Evolutionary conservation across 2,888 invertebrate species (phyloP), one percentile per base, ranked within the genome.

Genomic region (Pachydiplax longipennis): DNA sequence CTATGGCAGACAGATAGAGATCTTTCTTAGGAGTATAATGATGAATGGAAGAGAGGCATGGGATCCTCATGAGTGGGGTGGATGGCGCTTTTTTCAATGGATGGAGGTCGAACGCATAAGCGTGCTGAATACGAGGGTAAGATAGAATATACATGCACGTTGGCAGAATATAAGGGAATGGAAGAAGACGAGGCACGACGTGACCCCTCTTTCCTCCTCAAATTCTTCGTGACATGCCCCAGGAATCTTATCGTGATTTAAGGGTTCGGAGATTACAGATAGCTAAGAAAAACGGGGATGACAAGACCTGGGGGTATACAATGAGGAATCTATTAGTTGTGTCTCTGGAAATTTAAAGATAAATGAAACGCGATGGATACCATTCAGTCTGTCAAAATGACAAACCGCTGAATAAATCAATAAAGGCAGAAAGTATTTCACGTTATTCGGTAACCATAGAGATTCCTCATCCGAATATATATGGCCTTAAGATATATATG

Each of bases 31-130:
- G 35, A 61, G 31, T 48, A 61, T 61, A 87, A 87, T 87, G 87
- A 87, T 87, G 87, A 87, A 87, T 87, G 87, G 87, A 61, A 65
- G 37, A 61, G 87, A 87, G 61, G 65, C 87, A 87, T 87, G 87
- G 87, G 37, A 87, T 87, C 87, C 53, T 87, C 61, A 37, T 53
- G 61, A 61, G 87, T 58, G n/a, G 73, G 73, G 10, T n/a, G 25
- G 73, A 53, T 53, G 53, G 53, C 18, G 53, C 53, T 18, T 53
- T 53, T 53, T 53, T 53, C 18, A 53, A 53, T 18, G 53, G 53
- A 18, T 4, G 53, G 18, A 53, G 44, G 44, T 44, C 4, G 44
- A 44, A 44, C 44, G 65, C 5, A 65, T 44, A 25, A 22, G 65
- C 65, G 65, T 65, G 65, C 65, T 65, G 61, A 61, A 61, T 13